Percentiles rank a stretch among this genome's conserved stretches.
Conservation (phyloP, 2,888 invertebrate species). For the Eubasilissa splendida region DNA sequence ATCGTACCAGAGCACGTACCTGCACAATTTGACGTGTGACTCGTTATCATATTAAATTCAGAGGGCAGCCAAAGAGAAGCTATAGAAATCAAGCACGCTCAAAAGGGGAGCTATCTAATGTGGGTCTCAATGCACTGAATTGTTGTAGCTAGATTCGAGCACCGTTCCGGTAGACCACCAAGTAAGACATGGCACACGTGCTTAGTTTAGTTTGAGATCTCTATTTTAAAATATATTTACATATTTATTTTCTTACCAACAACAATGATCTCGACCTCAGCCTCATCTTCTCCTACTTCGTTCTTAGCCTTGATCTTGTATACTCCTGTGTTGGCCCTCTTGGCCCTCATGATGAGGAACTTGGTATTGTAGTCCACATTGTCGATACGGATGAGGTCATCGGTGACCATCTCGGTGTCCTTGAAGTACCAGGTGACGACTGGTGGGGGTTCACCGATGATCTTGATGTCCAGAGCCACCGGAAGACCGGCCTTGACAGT, state of each 20-base stretch:
- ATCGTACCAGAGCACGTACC: no score
- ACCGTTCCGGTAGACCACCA: no score
- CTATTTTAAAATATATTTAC: no score
- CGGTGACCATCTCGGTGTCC: conserved; percentile 76
- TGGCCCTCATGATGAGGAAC: conserved; percentile 87
- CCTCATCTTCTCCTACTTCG: conserved; percentile 93
- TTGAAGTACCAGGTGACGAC: conserved; percentile 91
- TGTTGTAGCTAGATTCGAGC: no score
- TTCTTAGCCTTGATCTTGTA: conserved; percentile 93
- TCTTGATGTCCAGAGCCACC: conserved; percentile 88
- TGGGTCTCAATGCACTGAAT: no score
- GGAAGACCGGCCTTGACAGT: conserved; percentile 91
- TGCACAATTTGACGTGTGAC: no score
- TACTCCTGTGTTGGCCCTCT: conserved; percentile 87
- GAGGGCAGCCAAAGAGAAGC: no score
- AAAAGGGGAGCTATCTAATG: no score
- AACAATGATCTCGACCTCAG: conserved; percentile 91
- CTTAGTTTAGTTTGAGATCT: no score
- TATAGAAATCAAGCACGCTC: no score
- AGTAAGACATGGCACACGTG: no score
- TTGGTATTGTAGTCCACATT: conserved; percentile 93
- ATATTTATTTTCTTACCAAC: conserved; percentile 68
- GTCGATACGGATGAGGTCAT: conserved; percentile 81
- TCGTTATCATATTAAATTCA: no score
- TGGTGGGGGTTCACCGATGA: conserved; percentile 95